These are phyloP conservation scores for Thomomys bottae DNA, from an alignment of 2,113 vertebrate genomes.

Conservation along the genomic window DNA sequence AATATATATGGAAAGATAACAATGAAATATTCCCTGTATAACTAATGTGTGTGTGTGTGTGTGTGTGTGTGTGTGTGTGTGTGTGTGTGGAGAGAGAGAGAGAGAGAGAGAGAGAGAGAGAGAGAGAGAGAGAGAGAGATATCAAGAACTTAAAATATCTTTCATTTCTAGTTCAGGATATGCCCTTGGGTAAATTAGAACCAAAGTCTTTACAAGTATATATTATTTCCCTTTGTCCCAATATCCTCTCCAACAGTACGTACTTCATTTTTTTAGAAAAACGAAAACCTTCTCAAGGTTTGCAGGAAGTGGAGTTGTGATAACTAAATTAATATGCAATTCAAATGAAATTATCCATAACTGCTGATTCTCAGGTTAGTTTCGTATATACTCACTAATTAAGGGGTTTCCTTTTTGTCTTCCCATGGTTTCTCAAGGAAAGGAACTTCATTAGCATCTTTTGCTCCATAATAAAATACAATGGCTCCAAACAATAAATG, in stretches of 20 bases:
- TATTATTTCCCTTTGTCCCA: neutral
- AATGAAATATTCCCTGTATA: too few relatives aligned
- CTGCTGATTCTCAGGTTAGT: neutral
- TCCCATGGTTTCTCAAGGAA: constrained; percentile 3
- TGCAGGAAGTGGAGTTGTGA: constrained; percentile 30
- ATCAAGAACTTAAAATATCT: constrained; percentile 7
- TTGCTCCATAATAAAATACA: neutral
- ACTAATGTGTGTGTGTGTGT: too few relatives aligned
- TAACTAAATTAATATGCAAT: neutral
- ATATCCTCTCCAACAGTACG: neutral
- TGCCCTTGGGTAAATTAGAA: neutral
- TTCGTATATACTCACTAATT: neutral
- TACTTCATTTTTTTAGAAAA: constrained; percentile 22
- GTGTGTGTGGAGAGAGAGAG: too few relatives aligned
- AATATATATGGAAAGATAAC: too few relatives aligned
- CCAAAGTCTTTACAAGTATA: neutral
- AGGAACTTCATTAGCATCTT: neutral
- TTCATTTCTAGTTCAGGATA: neutral
- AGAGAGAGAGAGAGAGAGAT: neutral
- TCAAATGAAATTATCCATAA: constrained; percentile 5
- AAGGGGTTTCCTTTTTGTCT: neutral
- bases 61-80: too few relatives aligned
- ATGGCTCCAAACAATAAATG: neutral
- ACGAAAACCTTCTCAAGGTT: neutral
- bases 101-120: too few relatives aligned